Percentiles rank a stretch among this genome's conserved stretches.
These are phyloP conservation scores for Bombus haemorrhoidalis DNA, from an alignment of 1,140 invertebrate species.

Conservation along the genomic window DNA sequence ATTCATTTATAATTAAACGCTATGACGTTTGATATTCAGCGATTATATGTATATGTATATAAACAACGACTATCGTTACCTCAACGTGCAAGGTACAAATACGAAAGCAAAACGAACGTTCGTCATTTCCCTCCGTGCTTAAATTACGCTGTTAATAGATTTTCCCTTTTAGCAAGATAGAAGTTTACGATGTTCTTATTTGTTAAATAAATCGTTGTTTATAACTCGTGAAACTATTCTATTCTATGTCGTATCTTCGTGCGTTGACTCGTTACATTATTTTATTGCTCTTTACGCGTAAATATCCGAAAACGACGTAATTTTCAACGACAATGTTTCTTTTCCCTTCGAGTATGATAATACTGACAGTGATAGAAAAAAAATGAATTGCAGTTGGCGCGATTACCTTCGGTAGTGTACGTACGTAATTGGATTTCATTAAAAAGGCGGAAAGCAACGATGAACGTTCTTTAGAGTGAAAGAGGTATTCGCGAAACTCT, in stretches of 20 bases:
- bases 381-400: background rate
- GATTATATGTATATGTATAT: background rate
- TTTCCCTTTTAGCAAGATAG: no score
- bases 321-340: background rate
- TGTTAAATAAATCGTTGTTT: no score
- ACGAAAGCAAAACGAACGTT: no score
- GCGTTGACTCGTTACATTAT: no score
- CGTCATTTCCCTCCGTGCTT: no score
- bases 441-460: background rate
- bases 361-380: background rate
- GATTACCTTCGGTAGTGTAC: no score
- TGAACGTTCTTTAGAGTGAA: slow-evolving; percentile 11
- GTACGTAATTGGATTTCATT: background rate
- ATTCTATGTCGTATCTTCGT: no score
- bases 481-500: slow-evolving; percentile 4
- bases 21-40: background rate
- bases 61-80: background rate
- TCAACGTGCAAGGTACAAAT: no score
- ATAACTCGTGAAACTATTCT: no score
- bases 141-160: no score
- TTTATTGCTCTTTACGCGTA: accelerated
- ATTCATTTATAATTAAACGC: background rate
- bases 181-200: no score
- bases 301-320: background rate
- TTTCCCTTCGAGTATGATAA: background rate